Base-by-base conservation (phyloP, 2,113 vertebrate genomes). In the Cavia aperea region DNA sequence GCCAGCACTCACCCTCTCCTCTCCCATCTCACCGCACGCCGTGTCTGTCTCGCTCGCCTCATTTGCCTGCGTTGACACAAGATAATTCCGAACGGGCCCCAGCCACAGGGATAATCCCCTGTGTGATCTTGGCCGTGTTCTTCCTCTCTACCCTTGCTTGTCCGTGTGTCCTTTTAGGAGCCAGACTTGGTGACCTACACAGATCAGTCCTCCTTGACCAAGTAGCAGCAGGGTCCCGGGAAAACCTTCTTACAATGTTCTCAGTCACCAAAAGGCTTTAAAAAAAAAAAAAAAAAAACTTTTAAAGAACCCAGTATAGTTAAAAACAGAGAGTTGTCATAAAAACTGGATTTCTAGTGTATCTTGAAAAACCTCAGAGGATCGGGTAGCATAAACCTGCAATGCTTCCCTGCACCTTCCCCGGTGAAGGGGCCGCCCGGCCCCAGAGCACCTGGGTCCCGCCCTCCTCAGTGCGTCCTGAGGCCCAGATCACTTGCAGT, bases 21-120 rank as follows among this genome's bases (percentile, higher is more conserved):
- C 60, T 36, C 4, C 0, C 13, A 21, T 85, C 19, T 11, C 1
- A 7, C 43, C 10, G 4, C 4, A 8, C 1, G 10, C 49, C 4
- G 0, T 0, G 23, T 79, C 62, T 51, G 26, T 43, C 36, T 73
- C 1, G 1, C 46, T 33, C 18, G 60, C 54, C 7, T n/a, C 85
- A 29, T 23, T 29, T 58, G 23, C 58, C 24, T 26, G 23, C 31
- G 2, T 13, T 26, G 29, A 51, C 83, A 49, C 46, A 75, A 43
- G 51, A 16, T 19, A 10, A 29, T 46, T 75, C 56, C 7, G 3
- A 24, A 4, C 5, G 63, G 84, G 36, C 5, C 63, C 60, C 60
- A 1, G 12, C 60, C 24, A 39, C 7, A 1, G 60, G 73, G 49
- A 29, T 15, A 10, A 0, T 13, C 13, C 16, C 9, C 29, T n/a